Evolutionary conservation across 2,797 vertebrate species (phyloP).

Genomic region (Rhabdomys pumilio): DNA sequence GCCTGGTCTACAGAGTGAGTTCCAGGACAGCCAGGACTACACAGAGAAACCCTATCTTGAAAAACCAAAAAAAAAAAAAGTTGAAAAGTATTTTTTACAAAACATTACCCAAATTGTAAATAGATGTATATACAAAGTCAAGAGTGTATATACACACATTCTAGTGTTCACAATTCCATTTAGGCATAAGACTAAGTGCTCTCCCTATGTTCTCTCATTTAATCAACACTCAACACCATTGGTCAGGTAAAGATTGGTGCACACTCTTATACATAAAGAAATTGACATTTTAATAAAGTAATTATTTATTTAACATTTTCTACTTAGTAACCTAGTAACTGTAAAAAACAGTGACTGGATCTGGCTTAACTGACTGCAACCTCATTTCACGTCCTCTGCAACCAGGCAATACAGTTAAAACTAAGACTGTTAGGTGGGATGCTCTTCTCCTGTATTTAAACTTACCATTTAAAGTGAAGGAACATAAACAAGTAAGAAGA

Average conservation of each 20-base stretch:
- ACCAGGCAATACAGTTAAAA: background rate
- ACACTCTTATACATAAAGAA: background rate
- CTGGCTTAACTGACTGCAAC: background rate
- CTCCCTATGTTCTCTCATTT: background rate
- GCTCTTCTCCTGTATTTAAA: slow-evolving; percentile 4
- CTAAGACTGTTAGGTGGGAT: background rate
- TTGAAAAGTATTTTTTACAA: background rate
- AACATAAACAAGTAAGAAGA: background rate
- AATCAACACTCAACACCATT: background rate
- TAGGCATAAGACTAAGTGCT: background rate
- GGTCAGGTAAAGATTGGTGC: background rate
- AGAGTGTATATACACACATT: background rate
- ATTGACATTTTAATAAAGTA: background rate
- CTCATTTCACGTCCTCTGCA: background rate
- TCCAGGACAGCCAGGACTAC: too few species aligned
- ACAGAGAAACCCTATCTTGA: too few species aligned
- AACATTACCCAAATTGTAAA: background rate
- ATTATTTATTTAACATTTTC: background rate
- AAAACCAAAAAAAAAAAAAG: too few species aligned
- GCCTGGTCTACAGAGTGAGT: too few species aligned
- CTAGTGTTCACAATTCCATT: background rate
- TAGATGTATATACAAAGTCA: background rate
- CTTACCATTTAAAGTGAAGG: background rate
- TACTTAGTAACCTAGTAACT: background rate
- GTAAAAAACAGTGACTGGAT: background rate